These are phyloP conservation scores for Neoniphon sammara DNA, from an alignment of 2,797 vertebrate genomes.

Conservation along the genomic window DNA sequence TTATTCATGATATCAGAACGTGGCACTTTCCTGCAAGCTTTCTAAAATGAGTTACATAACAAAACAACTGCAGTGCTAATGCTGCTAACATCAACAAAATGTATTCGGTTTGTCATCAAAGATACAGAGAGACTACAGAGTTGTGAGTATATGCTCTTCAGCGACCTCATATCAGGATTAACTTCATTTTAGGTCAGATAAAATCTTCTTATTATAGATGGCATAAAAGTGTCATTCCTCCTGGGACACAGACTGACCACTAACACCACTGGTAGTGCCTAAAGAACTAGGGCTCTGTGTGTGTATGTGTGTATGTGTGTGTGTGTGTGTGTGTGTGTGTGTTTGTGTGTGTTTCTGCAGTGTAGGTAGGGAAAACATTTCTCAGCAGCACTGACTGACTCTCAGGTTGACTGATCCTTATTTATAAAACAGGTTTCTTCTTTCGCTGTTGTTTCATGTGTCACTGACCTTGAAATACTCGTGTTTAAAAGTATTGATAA, in stretches of 20 bases:
- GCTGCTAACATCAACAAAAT: constrained; percentile 53
- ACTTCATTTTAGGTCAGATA: constrained; percentile 67
- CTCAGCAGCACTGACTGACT: constrained; percentile 2
- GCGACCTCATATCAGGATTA: constrained; percentile 63
- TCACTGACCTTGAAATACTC: not conserved
- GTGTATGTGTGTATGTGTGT: not conserved
- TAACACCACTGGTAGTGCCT: constrained; percentile 20
- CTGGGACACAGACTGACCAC: constrained; percentile 43
- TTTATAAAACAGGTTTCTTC: constrained; percentile 12
- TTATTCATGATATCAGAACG: constrained; percentile 73
- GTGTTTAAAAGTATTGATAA: not conserved
- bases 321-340: constrained; percentile 12
- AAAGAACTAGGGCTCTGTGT: constrained; percentile 20
- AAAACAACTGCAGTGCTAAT: constrained; percentile 58
- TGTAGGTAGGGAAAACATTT: constrained; percentile 19
- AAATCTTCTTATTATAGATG: constrained; percentile 71
- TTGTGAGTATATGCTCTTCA: constrained; percentile 34
- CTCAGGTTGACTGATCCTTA: not conserved
- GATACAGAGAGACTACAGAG: constrained; percentile 22
- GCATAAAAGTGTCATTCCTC: constrained; percentile 48
- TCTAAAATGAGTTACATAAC: constrained; percentile 68
- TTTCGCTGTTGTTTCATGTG: not conserved
- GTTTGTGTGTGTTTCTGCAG: constrained; percentile 11
- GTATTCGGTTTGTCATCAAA: constrained; percentile 39
- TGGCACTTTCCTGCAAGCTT: constrained; percentile 63